Evolutionary conservation across 2,888 invertebrate genomes (phyloP).

Genomic region (Erebia aethiops): DNA sequence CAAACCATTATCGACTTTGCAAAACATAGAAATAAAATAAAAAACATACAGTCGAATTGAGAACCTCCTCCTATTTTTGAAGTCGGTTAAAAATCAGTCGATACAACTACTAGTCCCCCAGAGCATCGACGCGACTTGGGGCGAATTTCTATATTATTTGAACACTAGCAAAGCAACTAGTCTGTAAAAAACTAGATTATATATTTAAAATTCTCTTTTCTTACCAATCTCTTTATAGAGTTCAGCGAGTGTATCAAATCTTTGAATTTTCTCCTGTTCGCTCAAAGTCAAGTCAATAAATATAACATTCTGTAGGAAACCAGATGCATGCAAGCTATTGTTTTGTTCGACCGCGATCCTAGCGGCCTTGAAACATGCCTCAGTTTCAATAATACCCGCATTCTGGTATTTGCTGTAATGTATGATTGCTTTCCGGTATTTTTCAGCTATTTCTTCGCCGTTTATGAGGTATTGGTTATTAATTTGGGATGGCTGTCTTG

Average conservation of each 20-base stretch:
- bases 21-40: too few species aligned
- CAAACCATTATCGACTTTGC: too few species aligned
- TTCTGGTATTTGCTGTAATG: conserved; percentile 97
- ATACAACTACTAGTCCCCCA: too few species aligned
- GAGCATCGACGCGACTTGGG: too few species aligned
- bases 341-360: conserved; percentile 94
- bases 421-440: conserved; percentile 95
- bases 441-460: conserved; percentile 93
- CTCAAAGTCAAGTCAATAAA: conserved; percentile 93
- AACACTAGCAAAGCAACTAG: too few species aligned
- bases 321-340: conserved; percentile 90
- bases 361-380: conserved; percentile 97
- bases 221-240: conserved; percentile 92
- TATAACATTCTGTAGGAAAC: conserved; percentile 96
- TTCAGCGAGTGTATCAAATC: conserved; percentile 95
- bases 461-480: conserved; percentile 87
- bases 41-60: too few species aligned
- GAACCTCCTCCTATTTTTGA: too few species aligned
- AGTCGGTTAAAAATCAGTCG: too few species aligned
- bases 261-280: conserved; percentile 96
- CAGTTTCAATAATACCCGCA: conserved; percentile 96
- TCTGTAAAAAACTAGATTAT: too few species aligned
- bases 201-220: conserved; percentile 27
- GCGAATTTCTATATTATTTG: too few species aligned
- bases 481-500: conserved; percentile 73